Evolutionary conservation across 2,797 vertebrate genomes (phyloP), one percentile per base, ranked within the genome.

Genomic region (Momotus momota): DNA sequence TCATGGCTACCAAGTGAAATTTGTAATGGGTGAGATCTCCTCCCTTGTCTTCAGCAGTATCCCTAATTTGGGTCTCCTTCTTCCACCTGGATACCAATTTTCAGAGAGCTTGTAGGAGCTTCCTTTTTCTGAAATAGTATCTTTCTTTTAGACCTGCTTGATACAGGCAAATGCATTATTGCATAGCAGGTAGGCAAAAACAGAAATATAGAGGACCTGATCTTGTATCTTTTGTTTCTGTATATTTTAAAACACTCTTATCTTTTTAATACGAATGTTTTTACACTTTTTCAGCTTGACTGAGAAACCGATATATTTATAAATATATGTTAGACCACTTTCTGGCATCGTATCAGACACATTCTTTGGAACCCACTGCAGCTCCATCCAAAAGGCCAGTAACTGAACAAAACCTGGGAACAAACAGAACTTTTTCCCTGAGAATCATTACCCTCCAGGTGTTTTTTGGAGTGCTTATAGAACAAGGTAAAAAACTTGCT

Each of bases 341-440:
- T 58, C 71, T 94, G 93, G 93, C 69, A 77, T 78, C 16, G 21
- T 18, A 81, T 74, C 75, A 93, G 79, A 91, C 52, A 43, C 48
- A 65, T 78, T 91, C 72, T 60, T 94, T 57, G 49, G 41, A 95
- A 95, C 78, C 45, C 38, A 52, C 35, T 55, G 9, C n/a, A 79
- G 21, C 33, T 89, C 71, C 64, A 80, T 80, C 29, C 48, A 49
- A 83, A 79, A 85, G 35, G 16, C 14, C 45, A 41, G 81, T 55
- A 90, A 78, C 45, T 46, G 69, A 83, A 88, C 5, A 67, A 78
- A 93, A 91, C 7, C n/a, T n/a, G 23, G 22, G 27, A 90, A 65
- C 8, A 14, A 87, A 87, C 3, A 10, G 26, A 94, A 77, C 11
- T 45, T 69, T 25, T 11, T 73, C 85, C 16, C 57, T 49, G 45